Percentiles rank a stretch among this genome's conserved stretches.
phyloP scores from a whole-genome alignment of 2,797 vertebrate genomes.

The Crocodylus rhombifer region DNA sequence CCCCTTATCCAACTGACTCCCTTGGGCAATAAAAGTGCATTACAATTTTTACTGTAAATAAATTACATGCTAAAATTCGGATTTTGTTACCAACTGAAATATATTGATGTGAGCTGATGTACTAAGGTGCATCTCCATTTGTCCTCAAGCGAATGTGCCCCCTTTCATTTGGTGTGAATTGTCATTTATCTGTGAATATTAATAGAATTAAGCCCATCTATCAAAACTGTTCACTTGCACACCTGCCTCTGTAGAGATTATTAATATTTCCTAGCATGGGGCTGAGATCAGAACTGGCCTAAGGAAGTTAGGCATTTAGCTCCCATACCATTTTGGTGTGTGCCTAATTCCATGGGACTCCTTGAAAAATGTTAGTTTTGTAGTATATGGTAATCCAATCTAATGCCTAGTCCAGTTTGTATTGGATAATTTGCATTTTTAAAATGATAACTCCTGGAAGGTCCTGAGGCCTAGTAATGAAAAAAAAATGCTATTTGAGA shows the following conservation, averaged over 20 bases:
- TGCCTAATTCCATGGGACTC: not conserved
- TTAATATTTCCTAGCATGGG: not conserved
- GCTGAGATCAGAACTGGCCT: not conserved
- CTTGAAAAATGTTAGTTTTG: not conserved
- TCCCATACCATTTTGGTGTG: not conserved
- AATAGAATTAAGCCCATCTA: not conserved
- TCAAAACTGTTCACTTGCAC: slow-evolving; percentile 13
- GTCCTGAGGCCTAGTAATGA: not conserved
- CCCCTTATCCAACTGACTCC: not conserved
- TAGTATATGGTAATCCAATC: not conserved
- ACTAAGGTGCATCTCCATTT: slow-evolving; percentile 33
- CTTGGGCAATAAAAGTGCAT: not conserved
- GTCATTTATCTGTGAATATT: not conserved
- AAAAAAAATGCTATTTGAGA: not conserved
- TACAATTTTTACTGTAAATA: slow-evolving; percentile 1
- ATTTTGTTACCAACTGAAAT: slow-evolving; percentile 8
- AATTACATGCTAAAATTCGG: not conserved
- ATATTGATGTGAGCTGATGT: not conserved
- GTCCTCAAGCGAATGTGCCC: not conserved
- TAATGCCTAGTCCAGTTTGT: not conserved
- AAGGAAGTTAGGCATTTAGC: not conserved
- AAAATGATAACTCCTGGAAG: not conserved
- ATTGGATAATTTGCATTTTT: not conserved
- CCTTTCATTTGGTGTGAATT: not conserved
- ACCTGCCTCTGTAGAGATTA: not conserved